Conservation (phyloP, 2,888 invertebrate species). For the Prostheceraeus crozeri region DNA sequence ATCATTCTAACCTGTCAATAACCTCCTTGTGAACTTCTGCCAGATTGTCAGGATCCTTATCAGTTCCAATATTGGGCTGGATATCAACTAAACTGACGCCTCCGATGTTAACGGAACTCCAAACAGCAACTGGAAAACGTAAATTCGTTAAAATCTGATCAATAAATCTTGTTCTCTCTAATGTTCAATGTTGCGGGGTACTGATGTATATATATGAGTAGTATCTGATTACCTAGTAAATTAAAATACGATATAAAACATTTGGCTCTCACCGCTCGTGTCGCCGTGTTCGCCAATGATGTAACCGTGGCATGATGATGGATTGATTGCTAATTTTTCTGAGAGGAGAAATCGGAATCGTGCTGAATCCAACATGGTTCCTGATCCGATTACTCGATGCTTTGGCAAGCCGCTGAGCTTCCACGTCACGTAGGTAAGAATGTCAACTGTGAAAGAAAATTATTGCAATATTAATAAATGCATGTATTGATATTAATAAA, state of each 20-base stretch:
- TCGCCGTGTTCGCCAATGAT: slow-evolving; percentile 91
- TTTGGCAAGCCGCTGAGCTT: slow-evolving; percentile 80
- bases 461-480: no score
- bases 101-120: slow-evolving; percentile 85
- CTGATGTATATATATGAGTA: no score
- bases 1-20: slow-evolving; percentile 62
- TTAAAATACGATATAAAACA: no score
- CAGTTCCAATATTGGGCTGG: slow-evolving; percentile 67
- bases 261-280: slow-evolving; percentile 64
- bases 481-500: slow-evolving; percentile 1
- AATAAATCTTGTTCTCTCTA: no score
- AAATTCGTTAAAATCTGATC: no score
- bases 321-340: slow-evolving; percentile 70
- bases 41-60: slow-evolving; percentile 72
- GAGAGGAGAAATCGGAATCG: slow-evolving; percentile 79
- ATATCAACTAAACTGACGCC: slow-evolving; percentile 74
- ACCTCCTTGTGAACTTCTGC: slow-evolving; percentile 71
- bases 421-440: slow-evolving; percentile 88
- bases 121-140: slow-evolving; percentile 85
- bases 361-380: slow-evolving; percentile 84
- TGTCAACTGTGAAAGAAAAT: slow-evolving; percentile 65
- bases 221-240: no score
- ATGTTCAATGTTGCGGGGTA: no score
- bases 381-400: slow-evolving; percentile 79
- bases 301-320: slow-evolving; percentile 79